Percentiles rank a stretch among this genome's conserved stretches.
Conservation (phyloP, 2,797 vertebrate genomes). For the Austrolebias charrua region DNA sequence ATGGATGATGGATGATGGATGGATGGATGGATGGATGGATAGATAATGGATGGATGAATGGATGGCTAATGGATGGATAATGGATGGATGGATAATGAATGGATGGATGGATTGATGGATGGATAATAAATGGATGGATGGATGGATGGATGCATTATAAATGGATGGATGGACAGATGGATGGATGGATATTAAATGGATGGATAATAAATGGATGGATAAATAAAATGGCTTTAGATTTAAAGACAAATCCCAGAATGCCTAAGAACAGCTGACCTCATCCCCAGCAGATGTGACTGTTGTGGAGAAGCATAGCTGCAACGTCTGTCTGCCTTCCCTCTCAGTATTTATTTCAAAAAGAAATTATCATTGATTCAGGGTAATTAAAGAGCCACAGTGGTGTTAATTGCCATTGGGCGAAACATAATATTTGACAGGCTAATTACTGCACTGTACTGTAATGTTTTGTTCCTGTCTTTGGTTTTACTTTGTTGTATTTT, state of each 20-base stretch:
- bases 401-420: not conserved
- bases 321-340: not conserved
- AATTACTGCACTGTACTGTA: not conserved
- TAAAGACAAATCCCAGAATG: conserved; percentile 15
- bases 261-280: conserved; percentile 23
- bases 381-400: conserved; percentile 9
- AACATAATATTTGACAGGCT: conserved; percentile 2
- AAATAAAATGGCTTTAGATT: conserved; percentile 24
- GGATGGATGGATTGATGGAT: no score
- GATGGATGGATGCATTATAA: no score
- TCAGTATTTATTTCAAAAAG: conserved; percentile 3
- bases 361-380: conserved; percentile 16
- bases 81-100: no score
- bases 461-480: not conserved
- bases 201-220: no score
- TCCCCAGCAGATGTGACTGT: conserved; percentile 8
- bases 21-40: no score
- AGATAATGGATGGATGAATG: no score
- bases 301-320: not conserved
- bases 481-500: no score
- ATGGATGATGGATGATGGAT: no score
- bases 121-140: no score
- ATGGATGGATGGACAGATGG: no score
- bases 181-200: no score
- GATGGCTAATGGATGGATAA: no score